phyloP scores from a whole-genome alignment of 2,797 vertebrate species.

The Sebastiscus albofasciatus region DNA sequence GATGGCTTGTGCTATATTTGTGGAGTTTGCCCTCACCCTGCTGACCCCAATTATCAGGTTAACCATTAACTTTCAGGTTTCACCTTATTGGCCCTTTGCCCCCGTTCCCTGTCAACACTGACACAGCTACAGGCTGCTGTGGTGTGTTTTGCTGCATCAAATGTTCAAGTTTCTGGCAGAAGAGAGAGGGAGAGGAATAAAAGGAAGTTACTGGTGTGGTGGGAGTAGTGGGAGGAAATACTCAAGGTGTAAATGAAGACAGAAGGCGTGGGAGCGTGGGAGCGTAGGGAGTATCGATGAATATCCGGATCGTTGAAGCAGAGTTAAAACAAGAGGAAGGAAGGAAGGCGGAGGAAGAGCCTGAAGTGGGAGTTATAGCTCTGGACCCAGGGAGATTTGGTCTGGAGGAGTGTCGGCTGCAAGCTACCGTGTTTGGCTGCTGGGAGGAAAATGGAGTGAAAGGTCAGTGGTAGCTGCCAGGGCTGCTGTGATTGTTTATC shows the following conservation, averaged over 20 bases:
- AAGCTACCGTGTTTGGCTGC: slow-evolving; percentile 27
- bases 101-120: background rate
- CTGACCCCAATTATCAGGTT: slow-evolving; percentile 57
- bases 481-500: background rate
- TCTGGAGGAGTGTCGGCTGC: slow-evolving; percentile 7
- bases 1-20: slow-evolving; percentile 31
- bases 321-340: slow-evolving; percentile 6
- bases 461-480: slow-evolving; percentile 32
- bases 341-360: slow-evolving; percentile 3
- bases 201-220: background rate
- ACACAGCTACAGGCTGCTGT: background rate
- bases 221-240: slow-evolving; percentile 10
- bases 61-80: slow-evolving; percentile 64
- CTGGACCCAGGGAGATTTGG: background rate
- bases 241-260: slow-evolving; percentile 15
- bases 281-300: slow-evolving; percentile 20
- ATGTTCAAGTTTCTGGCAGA: background rate
- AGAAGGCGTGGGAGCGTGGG: background rate
- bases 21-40: slow-evolving; percentile 49
- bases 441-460: slow-evolving; percentile 38
- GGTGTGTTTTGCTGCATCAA: background rate
- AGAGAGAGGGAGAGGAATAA: background rate
- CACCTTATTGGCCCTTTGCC: slow-evolving; percentile 43
- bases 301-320: background rate
- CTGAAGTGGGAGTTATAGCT: slow-evolving; percentile 12